Percentiles rank a stretch among this genome's conserved stretches.
Evolutionary conservation across 2,888 invertebrate genomes (phyloP).

Genomic region (Boloria euphrosyne): DNA sequence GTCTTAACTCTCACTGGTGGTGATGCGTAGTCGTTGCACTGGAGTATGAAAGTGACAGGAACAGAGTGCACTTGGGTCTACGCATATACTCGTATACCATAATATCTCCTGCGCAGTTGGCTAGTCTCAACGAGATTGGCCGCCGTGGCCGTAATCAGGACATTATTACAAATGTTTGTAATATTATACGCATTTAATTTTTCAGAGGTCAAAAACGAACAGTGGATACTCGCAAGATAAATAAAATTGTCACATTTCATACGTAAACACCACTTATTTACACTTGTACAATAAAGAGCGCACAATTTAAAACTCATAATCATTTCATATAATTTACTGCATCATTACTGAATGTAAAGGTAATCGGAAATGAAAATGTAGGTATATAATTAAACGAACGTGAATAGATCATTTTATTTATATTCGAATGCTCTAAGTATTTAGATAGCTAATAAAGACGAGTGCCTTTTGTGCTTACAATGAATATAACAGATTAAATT

Average conservation of each 20-base stretch:
- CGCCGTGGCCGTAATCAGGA: too few species aligned
- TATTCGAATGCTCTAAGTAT: neutral
- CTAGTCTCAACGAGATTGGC: too few species aligned
- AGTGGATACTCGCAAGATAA: neutral
- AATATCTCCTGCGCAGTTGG: too few species aligned
- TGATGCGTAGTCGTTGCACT: too few species aligned
- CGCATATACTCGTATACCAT: too few species aligned
- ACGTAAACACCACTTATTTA: constrained; percentile 19
- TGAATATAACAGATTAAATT: too few species aligned
- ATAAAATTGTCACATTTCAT: neutral
- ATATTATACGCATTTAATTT: neutral
- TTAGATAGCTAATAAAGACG: neutral
- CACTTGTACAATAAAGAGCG: constrained; percentile 21
- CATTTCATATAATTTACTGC: constrained; percentile 20
- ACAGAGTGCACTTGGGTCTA: too few species aligned
- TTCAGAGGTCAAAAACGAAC: neutral
- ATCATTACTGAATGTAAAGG: constrained; percentile 22
- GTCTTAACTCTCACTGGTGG: too few species aligned
- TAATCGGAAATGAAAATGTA: constrained; percentile 29
- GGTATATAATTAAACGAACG: constrained; percentile 26
- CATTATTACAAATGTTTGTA: too few species aligned
- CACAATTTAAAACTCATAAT: constrained; percentile 36
- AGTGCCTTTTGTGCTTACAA: too few species aligned
- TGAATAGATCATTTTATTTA: neutral
- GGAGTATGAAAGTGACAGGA: too few species aligned